phyloP scores from a whole-genome alignment of 2,113 vertebrate species.

The Gnathonemus echidnorhynchus region DNA sequence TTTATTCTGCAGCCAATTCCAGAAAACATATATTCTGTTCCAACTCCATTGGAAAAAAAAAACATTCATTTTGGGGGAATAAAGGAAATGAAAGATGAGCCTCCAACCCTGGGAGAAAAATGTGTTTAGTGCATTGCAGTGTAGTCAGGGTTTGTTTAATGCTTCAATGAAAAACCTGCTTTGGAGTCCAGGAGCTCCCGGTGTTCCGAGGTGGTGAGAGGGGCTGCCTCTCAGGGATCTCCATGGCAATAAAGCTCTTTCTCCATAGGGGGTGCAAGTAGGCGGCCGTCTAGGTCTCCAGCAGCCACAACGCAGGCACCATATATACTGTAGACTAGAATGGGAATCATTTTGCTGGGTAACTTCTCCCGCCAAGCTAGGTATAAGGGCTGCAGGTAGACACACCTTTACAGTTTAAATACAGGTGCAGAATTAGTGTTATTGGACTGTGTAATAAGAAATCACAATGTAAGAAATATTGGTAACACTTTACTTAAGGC shows the following conservation, averaged over 20 bases:
- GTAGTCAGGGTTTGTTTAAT: neutral
- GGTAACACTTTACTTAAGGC: too few species aligned
- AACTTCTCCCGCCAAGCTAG: neutral
- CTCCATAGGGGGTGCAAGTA: neutral
- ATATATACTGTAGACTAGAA: neutral
- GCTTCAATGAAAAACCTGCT: neutral
- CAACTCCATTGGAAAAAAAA: neutral
- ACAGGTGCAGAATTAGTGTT: neutral
- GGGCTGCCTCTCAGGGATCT: neutral
- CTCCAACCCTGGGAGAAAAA: neutral
- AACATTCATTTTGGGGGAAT: neutral
- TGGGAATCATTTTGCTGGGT: neutral
- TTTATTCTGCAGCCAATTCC: neutral
- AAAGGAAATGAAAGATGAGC: neutral
- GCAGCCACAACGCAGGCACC: neutral
- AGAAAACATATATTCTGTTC: neutral
- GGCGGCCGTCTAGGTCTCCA: neutral
- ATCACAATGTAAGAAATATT: neutral
- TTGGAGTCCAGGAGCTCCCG: neutral
- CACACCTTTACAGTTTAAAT: neutral
- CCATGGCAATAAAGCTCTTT: neutral
- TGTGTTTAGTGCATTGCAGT: neutral
- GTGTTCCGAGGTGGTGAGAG: neutral
- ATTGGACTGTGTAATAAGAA: neutral
- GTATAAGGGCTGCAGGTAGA: neutral